Conservation (phyloP, 2,113 vertebrate genomes). For the Tauraco erythrolophus region DNA sequence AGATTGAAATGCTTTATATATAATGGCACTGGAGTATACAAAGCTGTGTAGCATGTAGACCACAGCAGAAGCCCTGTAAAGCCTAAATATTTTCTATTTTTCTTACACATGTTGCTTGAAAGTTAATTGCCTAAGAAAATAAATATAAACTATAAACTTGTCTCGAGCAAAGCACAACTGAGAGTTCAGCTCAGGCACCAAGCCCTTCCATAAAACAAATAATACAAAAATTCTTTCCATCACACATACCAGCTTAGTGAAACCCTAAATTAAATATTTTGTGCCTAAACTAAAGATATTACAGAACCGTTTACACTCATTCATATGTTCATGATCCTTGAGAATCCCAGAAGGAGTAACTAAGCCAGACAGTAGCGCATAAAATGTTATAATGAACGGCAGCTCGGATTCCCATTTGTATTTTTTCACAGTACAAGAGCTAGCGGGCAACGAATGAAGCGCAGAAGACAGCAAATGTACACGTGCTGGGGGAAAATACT, state of each 20-base stretch:
- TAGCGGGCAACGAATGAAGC: neutral
- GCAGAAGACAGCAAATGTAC: neutral
- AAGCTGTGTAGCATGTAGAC: neutral
- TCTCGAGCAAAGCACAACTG: neutral
- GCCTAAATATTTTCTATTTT: neutral
- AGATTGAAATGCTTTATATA: neutral
- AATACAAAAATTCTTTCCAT: neutral
- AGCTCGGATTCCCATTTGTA: neutral
- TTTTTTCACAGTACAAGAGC: neutral
- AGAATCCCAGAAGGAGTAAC: neutral
- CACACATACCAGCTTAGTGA: neutral
- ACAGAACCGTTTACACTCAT: neutral
- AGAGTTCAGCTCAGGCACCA: neutral
- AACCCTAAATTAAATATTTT: neutral
- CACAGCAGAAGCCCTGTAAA: neutral
- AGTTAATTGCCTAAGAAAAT: neutral
- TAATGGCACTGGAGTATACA: neutral
- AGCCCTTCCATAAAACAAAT: neutral
- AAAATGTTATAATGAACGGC: neutral
- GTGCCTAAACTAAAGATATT: neutral
- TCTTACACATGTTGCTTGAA: neutral
- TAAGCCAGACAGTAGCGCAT: neutral
- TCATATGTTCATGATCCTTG: rapidly evolving
- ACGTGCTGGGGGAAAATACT: neutral
- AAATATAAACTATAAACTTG: neutral